These are phyloP conservation scores for Pycnonotus jocosus DNA, from an alignment of 2,113 vertebrate genomes.

Conservation along the genomic window DNA sequence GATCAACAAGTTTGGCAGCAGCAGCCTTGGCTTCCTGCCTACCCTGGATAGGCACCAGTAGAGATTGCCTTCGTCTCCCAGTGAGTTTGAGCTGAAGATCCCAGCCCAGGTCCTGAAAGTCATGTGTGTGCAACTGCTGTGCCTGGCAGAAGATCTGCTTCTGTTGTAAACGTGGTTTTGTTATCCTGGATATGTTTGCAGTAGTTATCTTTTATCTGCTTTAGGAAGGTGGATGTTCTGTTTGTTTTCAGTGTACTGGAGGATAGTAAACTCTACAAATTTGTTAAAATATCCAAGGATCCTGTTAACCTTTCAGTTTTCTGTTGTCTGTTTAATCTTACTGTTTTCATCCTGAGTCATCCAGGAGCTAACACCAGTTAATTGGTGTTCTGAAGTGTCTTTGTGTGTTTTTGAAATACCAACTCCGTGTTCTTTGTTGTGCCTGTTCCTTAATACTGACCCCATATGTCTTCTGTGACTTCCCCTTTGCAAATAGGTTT, in stretches of 20 bases:
- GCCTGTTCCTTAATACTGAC: neutral
- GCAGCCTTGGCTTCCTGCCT: conserved; percentile 47
- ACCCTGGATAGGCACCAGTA: conserved; percentile 25
- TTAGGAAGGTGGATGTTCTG: neutral
- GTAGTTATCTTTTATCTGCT: neutral
- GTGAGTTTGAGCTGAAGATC: neutral
- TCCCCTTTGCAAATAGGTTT: neutral
- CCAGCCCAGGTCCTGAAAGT: neutral
- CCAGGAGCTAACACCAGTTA: neutral
- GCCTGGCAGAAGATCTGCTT: neutral
- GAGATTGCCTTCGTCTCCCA: neutral
- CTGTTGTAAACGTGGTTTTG: neutral
- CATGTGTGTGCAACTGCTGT: neutral
- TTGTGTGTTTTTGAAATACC: neutral
- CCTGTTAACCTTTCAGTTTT: neutral
- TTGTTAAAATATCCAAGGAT: neutral
- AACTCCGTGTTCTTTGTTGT: neutral
- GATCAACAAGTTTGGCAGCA: conserved; percentile 57
- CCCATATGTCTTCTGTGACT: neutral
- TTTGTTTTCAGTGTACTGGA: neutral
- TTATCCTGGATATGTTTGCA: neutral
- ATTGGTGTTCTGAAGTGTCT: neutral
- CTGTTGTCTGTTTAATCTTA: neutral
- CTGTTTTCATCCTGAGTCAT: neutral
- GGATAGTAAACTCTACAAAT: neutral